phyloP scores from a whole-genome alignment of 1,140 invertebrate genomes.

The Lasioglossum albipes region DNA sequence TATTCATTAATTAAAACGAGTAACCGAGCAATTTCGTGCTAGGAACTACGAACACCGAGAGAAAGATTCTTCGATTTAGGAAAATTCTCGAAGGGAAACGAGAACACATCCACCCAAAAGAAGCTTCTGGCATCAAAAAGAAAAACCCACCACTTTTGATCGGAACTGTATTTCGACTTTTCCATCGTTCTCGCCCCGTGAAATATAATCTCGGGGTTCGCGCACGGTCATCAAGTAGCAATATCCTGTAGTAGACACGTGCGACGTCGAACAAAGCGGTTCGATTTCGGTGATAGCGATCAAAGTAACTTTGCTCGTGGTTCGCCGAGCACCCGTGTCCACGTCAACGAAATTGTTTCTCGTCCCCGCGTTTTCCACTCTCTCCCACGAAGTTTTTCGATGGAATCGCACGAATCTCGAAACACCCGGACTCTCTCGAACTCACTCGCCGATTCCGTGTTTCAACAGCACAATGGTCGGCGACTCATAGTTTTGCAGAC shows the following conservation, averaged over 20 bases:
- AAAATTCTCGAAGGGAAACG: no score
- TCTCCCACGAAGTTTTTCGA: neutral
- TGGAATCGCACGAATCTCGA: neutral
- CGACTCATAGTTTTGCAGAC: no score
- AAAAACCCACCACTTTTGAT: neutral
- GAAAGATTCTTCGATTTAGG: no score
- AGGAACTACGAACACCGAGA: no score
- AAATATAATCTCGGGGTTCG: slow-evolving; percentile 55
- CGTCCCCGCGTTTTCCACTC: slow-evolving; percentile 24
- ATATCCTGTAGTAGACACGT: slow-evolving; percentile 73
- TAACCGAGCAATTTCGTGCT: no score
- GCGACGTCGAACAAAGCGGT: slow-evolving; percentile 63
- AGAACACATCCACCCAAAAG: no score
- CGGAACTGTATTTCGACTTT: slow-evolving; percentile 55
- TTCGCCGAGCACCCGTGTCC: slow-evolving; percentile 48
- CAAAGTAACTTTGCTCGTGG: slow-evolving; percentile 64
- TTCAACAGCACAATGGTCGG: no score
- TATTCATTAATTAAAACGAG: no score
- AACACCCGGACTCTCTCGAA: neutral
- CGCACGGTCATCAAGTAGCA: slow-evolving; percentile 70
- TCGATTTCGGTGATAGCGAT: slow-evolving; percentile 62
- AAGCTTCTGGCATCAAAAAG: no score
- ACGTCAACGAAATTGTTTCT: slow-evolving; percentile 57
- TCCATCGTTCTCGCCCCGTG: slow-evolving; percentile 57
- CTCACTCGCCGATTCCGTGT: no score